Evolutionary conservation across 2,888 invertebrate genomes (phyloP), one percentile per base, ranked within the genome.

Genomic region (Cylloceria caligata): DNA sequence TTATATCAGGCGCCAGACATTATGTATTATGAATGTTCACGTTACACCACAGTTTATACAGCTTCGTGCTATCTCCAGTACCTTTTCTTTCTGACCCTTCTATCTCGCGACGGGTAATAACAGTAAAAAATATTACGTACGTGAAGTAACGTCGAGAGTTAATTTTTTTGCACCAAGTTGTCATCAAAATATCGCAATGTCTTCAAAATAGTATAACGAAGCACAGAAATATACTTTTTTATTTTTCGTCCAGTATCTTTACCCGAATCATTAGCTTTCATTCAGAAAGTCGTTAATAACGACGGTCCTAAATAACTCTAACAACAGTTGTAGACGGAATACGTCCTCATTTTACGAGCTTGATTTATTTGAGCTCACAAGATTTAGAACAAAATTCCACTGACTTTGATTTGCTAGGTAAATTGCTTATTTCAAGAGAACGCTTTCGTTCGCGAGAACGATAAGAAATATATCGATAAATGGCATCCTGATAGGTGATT

Each of bases 21-120:
- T 78, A 71, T 75, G 27, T 68, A 77, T 77, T 55, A 69, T 69
- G 42, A 69, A 57, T 69, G 69, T 69, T 42, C 42, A n/a, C 55
- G 36, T 36, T 36, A 62, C 36, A 11, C 30, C 30, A 16, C 11
- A 36, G 60, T 62, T 62, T 62, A 62, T 62, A 36, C 19, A 62
- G 21, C 19, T 36, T 39, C 60, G 36, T 34, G 36, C n/a, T 36
- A 62, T 39, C 60, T 34, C 36, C 2, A 16, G 11, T 16, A 0
- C 4, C 34, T 62, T 9, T 11, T 6, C 19, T 16, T 34, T 36
- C 16, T 27, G 36, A 13, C 11, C 19, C 19, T 62, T 62, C 60
- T 34, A 62, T 62, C 36, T 62, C 36, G 36, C 11, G 19, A 36
- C 9, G 16, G 11, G 2, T 19, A 36, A 36, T 13, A 1, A 60